Evolutionary conservation across 1,140 invertebrate species (phyloP).

Genomic region (Trichogramma pretiosum): DNA sequence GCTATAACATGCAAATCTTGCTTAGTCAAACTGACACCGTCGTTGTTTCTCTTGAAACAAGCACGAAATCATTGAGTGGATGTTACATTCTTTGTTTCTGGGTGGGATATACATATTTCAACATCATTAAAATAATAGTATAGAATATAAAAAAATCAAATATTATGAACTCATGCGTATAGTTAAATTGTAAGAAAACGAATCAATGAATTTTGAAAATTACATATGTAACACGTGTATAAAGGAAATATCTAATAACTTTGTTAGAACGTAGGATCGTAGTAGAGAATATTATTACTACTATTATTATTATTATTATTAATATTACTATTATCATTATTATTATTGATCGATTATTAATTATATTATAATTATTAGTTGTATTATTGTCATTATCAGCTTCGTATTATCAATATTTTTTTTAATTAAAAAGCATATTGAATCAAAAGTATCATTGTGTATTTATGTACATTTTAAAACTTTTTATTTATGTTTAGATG

Average conservation of each 20-base stretch:
- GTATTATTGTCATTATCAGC: constrained; percentile 13
- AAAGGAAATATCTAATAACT: constrained; percentile 21
- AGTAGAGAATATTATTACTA: constrained; percentile 16
- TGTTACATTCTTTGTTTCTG: constrained; percentile 16
- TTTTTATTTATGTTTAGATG: constrained; percentile 15
- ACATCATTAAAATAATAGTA: constrained; percentile 13
- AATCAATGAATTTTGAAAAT: constrained; percentile 17
- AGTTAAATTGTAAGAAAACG: constrained; percentile 17
- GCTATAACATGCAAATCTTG: too few species aligned
- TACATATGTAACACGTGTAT: constrained; percentile 18
- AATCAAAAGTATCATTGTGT: constrained; percentile 16
- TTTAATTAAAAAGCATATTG: constrained; percentile 14
- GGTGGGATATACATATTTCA: constrained; percentile 18
- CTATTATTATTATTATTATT: constrained; percentile 9
- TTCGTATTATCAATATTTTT: constrained; percentile 19
- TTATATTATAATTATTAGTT: constrained; percentile 11
- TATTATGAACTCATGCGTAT: constrained; percentile 18
- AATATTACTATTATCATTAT: constrained; percentile 9
- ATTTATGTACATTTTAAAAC: constrained; percentile 19
- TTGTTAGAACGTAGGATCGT: constrained; percentile 17
- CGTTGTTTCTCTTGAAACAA: too few species aligned
- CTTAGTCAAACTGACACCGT: too few species aligned
- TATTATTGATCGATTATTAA: constrained; percentile 11
- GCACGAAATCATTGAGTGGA: constrained; percentile 18
- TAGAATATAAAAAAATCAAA: constrained; percentile 14